These are phyloP conservation scores for Psilopogon haemacephalus DNA, from an alignment of 2,113 vertebrate genomes.

Conservation along the genomic window DNA sequence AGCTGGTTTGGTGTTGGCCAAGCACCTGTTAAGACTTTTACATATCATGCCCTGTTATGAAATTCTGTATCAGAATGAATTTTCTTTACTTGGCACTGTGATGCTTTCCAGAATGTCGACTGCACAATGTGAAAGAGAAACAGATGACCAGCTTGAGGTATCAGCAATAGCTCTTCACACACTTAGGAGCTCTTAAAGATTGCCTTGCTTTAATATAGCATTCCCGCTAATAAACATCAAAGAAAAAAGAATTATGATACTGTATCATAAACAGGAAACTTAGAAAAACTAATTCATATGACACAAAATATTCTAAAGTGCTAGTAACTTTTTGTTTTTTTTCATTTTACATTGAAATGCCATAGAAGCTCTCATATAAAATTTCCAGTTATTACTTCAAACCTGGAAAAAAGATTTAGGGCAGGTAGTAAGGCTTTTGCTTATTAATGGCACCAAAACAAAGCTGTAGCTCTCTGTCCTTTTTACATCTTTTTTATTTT, in stretches of 20 bases:
- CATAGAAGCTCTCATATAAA: not conserved
- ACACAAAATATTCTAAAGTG: not conserved
- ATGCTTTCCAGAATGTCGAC: not conserved
- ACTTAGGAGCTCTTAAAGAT: not conserved
- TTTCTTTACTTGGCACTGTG: not conserved
- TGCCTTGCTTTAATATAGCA: not conserved
- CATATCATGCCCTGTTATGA: not conserved
- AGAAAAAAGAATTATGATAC: not conserved
- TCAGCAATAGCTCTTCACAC: constrained; percentile 6
- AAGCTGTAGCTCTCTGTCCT: not conserved
- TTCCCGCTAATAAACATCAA: not conserved
- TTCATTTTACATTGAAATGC: not conserved
- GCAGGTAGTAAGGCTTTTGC: not conserved
- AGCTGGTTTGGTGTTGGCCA: not conserved
- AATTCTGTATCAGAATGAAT: not conserved
- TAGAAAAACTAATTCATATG: not conserved
- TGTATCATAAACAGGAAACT: not conserved
- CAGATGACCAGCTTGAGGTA: constrained; percentile 26
- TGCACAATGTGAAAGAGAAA: not conserved
- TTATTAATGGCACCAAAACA: not conserved
- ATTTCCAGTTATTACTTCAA: not conserved
- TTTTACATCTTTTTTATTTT: not conserved
- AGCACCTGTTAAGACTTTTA: not conserved
- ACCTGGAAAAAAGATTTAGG: not conserved
- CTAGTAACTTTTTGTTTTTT: not conserved